These are phyloP conservation scores for Melanerpes formicivorus DNA, from an alignment of 2,113 vertebrate species.

Conservation along the genomic window DNA sequence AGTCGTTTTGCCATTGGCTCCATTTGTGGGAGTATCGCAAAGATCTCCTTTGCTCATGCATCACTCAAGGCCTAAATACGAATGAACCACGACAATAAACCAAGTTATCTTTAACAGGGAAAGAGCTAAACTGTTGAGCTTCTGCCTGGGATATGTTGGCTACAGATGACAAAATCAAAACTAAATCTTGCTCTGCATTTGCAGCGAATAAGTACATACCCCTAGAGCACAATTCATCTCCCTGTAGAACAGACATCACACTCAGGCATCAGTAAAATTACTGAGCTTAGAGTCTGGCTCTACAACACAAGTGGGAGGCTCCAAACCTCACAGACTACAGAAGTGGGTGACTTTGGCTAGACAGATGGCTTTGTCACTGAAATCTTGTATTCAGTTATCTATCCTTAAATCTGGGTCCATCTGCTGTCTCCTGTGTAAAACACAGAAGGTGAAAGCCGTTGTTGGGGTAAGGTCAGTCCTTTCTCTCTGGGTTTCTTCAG, in stretches of 20 bases:
- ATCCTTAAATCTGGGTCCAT: conserved; percentile 43
- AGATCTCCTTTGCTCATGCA: not conserved
- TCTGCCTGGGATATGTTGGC: not conserved
- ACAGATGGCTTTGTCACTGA: conserved; percentile 62
- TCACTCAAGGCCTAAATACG: not conserved
- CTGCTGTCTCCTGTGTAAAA: conserved; percentile 19
- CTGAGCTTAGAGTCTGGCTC: conserved; percentile 49
- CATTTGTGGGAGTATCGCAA: not conserved
- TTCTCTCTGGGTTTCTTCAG: not conserved
- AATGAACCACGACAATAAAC: not conserved
- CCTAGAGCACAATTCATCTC: not conserved
- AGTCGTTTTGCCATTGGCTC: not conserved
- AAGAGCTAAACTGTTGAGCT: not conserved
- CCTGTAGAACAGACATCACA: not conserved
- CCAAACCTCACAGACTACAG: conserved; percentile 33
- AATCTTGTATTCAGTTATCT: conserved; percentile 1
- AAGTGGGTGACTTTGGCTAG: conserved; percentile 65
- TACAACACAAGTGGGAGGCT: conserved; percentile 51
- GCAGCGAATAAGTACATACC: not conserved
- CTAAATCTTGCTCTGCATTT: not conserved
- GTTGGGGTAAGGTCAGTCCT: not conserved
- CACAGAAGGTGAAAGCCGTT: not conserved
- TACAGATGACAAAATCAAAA: not conserved
- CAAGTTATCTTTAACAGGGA: not conserved
- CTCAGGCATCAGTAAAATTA: not conserved